Evolutionary conservation across 2,113 vertebrate genomes (phyloP), one percentile per base, ranked within the genome.

Genomic region (Prinia subflava): DNA sequence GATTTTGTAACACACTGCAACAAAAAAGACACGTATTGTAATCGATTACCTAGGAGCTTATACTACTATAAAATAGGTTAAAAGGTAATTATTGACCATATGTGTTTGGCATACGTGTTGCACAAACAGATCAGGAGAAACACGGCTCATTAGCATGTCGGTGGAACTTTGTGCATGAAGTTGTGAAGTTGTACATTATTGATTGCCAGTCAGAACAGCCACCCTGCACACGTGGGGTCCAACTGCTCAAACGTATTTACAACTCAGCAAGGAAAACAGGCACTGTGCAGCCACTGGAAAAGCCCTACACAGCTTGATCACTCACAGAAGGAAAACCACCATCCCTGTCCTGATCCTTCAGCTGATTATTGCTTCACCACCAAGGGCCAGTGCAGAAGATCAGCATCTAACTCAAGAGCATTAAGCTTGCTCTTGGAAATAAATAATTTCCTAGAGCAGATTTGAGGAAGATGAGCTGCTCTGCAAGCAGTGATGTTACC

Each of bases 1-100:
- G 31, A 37, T 92, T 78, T 55, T 39, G 17, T 41, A 84, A 65
- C 10, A 47, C 59, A 19, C 1, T 49, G 55, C 49, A 83, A 57
- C 28, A 52, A n/a, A 79, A 27, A 22, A 11, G 1, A 18, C 5
- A 44, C 0, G 0, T 20, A 57, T 23, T 52, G 21, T 39, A 52
- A 81, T 37, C 0, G 0, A 77, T 37, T 35, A 46, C 17, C 33
- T 31, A 77, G 31, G 39, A 87, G 28, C 15, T 81, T 67, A 18
- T 19, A 74, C 9, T 23, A 30, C 13, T 33, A 33, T 35, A 47
- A 55, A 83, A 56, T 15, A 50, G 5, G 23, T 60, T 64, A 68
- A 69, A 81, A 42, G 24, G 47, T 59, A 56, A 50, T 64, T 62
- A 77, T 30, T 80, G 41, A 60, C 46, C 21, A 13, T 31, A n/a